Evolutionary conservation across 2,113 vertebrate genomes (phyloP), one percentile per base, ranked within the genome.

Genomic region (Nerophis ophidion): DNA sequence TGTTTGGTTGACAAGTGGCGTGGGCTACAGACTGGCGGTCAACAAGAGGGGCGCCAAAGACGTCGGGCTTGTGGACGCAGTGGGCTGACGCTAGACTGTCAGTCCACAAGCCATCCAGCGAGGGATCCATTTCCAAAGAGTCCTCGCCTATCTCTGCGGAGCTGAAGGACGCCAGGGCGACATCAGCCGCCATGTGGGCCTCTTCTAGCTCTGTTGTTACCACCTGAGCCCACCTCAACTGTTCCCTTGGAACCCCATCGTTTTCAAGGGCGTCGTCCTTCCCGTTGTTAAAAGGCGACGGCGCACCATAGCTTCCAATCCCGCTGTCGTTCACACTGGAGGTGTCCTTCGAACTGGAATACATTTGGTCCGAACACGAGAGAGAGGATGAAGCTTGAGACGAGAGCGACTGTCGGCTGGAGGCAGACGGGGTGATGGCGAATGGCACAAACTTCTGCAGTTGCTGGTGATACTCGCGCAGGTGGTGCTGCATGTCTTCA

Each of bases 391-490:
- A 53, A 51, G 14, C 33, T 11, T 60, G 48, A n/a, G 63, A 58
- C 7, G 51, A 47, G 34, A 68, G n/a, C 54, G 74, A 71, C 11
- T n/a, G 17, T 9, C 54, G 65, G 56, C 42, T 19, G 14, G 65
- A 75, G 42, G 48, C 72, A 60, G 68, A 60, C 7, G 64, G 66
- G 35, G 63, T 63, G 13, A 16, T 9, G 44, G 70, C 57, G 15
- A 89, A 89, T 40, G 93, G 89, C 1, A 63, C 62, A 57, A 79
- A 77, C 73, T 84, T 79, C 77, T 97, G 95, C 63, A 97, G 91
- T 65, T 94, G 91, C 79, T 93, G 89, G 68, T 97, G 93, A 76
- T 93, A 96, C 63, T 81, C 80, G 53, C 82, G 90, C 64, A 97
- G 76, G 73, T 93, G 93, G 5, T 86, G 88, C 67, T 92, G 88